Base-by-base conservation (phyloP, 2,797 vertebrate genomes). In the Pangasius macronema region DNA sequence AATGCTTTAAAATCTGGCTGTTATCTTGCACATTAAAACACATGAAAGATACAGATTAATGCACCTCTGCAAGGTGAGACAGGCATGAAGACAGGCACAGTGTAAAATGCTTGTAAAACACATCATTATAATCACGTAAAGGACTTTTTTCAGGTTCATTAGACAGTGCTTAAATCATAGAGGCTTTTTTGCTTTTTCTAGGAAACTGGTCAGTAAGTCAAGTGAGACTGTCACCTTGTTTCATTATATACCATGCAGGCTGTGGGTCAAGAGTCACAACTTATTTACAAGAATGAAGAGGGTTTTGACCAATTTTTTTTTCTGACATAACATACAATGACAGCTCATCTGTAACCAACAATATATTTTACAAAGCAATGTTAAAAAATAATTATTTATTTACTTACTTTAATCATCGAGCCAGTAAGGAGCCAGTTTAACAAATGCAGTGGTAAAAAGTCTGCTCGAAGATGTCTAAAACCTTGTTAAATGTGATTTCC, bases 231-330 rank as follows among this genome's bases (percentile, higher is more conserved):
- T 46, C 39, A 73, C 2, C 22, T 73, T 73, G 39, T 73, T 73
- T 46, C 20, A 42, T 73, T 46, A 30, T 2, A 76, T 51, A 76
- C 13, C 24, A 76, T 79, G 16, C 30, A 39, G 9, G 0, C 24
- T 59, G 3, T 39, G 33, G 33, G 16, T 27, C 30, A 57, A 36
- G 51, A 51, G 75, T 27, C 18, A 46, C 46, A 36, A 49, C 49
- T 57, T 57, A 11, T 33, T 55, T 55, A 39, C 20, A 22, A 72
- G 36, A 75, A 49, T 14, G 5, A 73, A 72, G 14, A 24, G 9
- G 22, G 70, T 73, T 75, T 75, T n/a, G 11, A 75, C 5, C 72
- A 46, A 65, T 67, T 67, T 61, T 57, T 67, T 70, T 42, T 73
- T 13, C 13, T 30, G 46, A 24, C 27, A 27, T 49, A 51, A 53